These are phyloP conservation scores for Hirtodrosophila trivittata DNA, from an alignment of 2,888 invertebrate genomes.

Conservation along the genomic window DNA sequence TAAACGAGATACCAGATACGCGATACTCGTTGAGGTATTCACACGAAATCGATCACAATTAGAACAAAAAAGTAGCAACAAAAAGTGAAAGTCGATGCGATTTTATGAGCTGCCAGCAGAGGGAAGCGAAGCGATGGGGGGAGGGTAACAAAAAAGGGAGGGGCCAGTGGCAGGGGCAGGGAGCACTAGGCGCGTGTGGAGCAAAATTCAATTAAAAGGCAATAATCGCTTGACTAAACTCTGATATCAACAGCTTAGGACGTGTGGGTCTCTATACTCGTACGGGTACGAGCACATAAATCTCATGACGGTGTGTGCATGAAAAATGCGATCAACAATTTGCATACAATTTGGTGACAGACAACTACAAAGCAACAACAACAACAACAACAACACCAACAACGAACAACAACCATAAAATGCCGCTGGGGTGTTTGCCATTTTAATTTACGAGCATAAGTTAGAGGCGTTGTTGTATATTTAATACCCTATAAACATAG, in stretches of 20 bases:
- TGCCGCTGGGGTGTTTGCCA: constrained; percentile 44
- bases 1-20: too few relatives aligned
- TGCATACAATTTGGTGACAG: constrained; percentile 75
- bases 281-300: constrained; percentile 51
- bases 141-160: too few relatives aligned
- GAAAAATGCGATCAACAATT: constrained; percentile 60
- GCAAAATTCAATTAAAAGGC: constrained; percentile 51
- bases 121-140: too few relatives aligned
- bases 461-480: constrained; percentile 56
- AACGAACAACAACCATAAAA: constrained; percentile 11
- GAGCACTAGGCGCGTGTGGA: constrained; percentile 18
- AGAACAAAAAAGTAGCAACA: constrained; percentile 30
- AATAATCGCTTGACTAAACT: constrained; percentile 43
- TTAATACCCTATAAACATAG: background rate
- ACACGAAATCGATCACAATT: constrained; percentile 29
- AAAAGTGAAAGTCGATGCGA: constrained; percentile 69
- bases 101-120: background rate
- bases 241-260: constrained; percentile 31
- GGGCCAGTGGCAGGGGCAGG: background rate
- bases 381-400: constrained; percentile 20
- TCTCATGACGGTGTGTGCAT: constrained; percentile 54
- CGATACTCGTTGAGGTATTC: constrained; percentile 47
- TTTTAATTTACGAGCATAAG: constrained; percentile 64
- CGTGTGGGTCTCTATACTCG: constrained; percentile 38
- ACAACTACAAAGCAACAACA: constrained; percentile 20